Base-by-base conservation (phyloP, 1,140 invertebrate species). In the Akabosia matsudoensis region DNA sequence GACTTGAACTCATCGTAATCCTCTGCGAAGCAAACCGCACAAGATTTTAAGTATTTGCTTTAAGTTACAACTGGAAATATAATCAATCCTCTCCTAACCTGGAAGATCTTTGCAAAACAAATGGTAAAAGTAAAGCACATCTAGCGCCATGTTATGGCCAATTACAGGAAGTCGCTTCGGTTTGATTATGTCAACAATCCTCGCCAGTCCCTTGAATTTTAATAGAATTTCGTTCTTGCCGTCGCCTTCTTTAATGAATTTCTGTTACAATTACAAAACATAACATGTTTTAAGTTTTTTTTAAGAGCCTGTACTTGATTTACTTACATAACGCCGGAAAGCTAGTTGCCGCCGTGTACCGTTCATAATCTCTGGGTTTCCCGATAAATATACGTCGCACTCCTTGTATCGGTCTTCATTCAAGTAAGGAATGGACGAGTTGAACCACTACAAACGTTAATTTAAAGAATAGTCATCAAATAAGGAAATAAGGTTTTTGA, bases 41-140 rank as follows among this genome's bases (percentile, higher is more conserved):
- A 37, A 73, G 18, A 10, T 28, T 24, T 30, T 10, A 28, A 33
- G 33, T 28, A 33, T 16, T 33, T 30, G 4, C 14, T 10, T 70
- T 30, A 16, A 16, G 7, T 10, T 24, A 13, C 2, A 33, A 70
- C 33, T 70, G 22, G 4, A 22, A 45, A 72, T 74, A 45, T 54
- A 4, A 31, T 26, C 22, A 70, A 70, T 34, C 67, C 26, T 33
- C 7, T 33, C 2, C n/a, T 24, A 33, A 76, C 75, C 75, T n/a
- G 76, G 76, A 2, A 76, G 34, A 64, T 73, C 33, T 18, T 31
- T 26, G 26, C 54, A 70, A 52, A 76, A 76, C 33, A 67, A 54
- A 16, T 74, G 33, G 52, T 64, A 76, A 10, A 76, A 70, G 37
- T 67, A 76, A 26, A 76, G 37, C 33, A 76, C 45, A 74, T 76